Evolutionary conservation across 2,888 invertebrate genomes (phyloP).

Genomic region (Steinernema carpocapsae): DNA sequence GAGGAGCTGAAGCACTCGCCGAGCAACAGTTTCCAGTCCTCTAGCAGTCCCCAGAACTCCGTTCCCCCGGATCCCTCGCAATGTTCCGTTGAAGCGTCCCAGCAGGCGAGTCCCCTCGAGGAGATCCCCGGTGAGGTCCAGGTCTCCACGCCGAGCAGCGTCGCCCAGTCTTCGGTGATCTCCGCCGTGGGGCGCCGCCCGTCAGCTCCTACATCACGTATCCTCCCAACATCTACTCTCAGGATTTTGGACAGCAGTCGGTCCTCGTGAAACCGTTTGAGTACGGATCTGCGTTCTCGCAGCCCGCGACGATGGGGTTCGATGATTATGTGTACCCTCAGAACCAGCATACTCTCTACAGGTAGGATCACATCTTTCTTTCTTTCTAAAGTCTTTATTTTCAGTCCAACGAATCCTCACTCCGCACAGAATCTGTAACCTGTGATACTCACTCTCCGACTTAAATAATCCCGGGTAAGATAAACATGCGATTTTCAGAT

Average conservation of each 20-base stretch:
- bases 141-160: conserved; percentile 22
- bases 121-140: not conserved
- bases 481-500: not conserved
- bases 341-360: conserved; percentile 31
- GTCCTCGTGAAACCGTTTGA: conserved; percentile 18
- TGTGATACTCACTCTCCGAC: conserved; percentile 25
- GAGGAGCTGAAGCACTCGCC: conserved; percentile 22
- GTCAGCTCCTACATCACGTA: conserved; percentile 7
- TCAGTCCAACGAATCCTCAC: conserved; percentile 26
- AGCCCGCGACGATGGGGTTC: not conserved
- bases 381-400: not conserved
- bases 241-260: conserved; percentile 1
- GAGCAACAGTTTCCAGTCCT: conserved; percentile 1
- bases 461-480: conserved; percentile 21
- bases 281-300: conserved; percentile 14
- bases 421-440: conserved; percentile 25
- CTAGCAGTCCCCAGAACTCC: conserved; percentile 17
- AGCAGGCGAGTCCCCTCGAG: no score
- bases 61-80: conserved; percentile 28
- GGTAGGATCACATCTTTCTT: not conserved
- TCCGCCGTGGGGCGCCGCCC: conserved; percentile 15
- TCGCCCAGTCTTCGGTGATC: conserved; percentile 6
- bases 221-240: conserved; percentile 17
- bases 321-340: conserved; percentile 13
- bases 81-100: not conserved